Percentiles rank a stretch among this genome's conserved stretches.
phyloP scores from a whole-genome alignment of 2,797 vertebrate species.

The Danio aesculapii region DNA sequence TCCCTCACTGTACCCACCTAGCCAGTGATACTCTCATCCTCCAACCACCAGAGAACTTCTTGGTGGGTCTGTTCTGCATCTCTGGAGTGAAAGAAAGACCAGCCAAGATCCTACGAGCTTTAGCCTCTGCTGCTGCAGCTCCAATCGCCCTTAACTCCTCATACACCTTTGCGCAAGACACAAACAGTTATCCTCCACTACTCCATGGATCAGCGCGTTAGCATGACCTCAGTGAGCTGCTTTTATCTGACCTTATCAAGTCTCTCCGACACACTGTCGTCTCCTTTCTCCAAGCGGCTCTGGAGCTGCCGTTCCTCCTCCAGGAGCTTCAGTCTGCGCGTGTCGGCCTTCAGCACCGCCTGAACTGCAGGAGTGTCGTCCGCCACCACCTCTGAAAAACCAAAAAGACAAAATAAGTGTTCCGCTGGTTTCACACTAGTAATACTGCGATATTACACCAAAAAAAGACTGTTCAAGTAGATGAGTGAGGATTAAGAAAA shows the following conservation, averaged over 20 bases:
- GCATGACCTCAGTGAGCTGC: slow-evolving; percentile 27
- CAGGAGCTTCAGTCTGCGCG: slow-evolving; percentile 85
- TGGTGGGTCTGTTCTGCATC: slow-evolving; percentile 92
- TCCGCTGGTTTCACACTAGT: background rate
- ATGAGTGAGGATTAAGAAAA: too few relatives aligned
- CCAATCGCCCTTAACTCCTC: slow-evolving; percentile 88
- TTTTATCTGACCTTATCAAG: slow-evolving; percentile 84
- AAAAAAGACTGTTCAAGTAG: background rate
- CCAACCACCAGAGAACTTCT: slow-evolving; percentile 94
- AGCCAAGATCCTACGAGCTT: slow-evolving; percentile 90
- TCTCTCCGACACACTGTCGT: slow-evolving; percentile 84
- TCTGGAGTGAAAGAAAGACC: slow-evolving; percentile 91
- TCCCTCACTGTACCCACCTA: slow-evolving; percentile 74
- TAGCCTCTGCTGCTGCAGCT: slow-evolving; percentile 89
- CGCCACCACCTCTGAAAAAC: slow-evolving; percentile 86
- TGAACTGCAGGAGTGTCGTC: slow-evolving; percentile 91
- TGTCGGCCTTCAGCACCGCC: slow-evolving; percentile 91
- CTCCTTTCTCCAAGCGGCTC: slow-evolving; percentile 85
- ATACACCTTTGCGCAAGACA: slow-evolving; percentile 79
- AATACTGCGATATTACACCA: background rate
- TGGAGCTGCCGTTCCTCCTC: slow-evolving; percentile 88
- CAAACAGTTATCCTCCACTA: background rate
- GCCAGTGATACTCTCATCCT: slow-evolving; percentile 95
- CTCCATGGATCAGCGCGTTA: background rate
- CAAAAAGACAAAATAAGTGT: background rate